phyloP scores from a whole-genome alignment of 2,888 invertebrate genomes.

The Thelaira solivaga region DNA sequence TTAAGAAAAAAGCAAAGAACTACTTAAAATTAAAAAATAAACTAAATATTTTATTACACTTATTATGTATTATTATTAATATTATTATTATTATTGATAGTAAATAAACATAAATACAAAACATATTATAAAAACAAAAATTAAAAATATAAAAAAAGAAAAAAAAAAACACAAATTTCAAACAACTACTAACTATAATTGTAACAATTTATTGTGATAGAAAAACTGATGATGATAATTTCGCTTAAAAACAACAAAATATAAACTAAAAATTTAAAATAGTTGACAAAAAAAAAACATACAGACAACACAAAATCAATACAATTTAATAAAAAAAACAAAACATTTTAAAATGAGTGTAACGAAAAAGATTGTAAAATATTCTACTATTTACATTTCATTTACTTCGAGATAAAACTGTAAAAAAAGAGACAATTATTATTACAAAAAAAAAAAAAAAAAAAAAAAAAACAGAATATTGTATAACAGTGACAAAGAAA shows the following conservation, averaged over 20 bases:
- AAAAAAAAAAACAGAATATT: slow-evolving; percentile 35
- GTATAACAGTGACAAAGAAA: slow-evolving; percentile 53
- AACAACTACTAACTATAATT: slow-evolving; percentile 72
- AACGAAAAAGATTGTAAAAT: slow-evolving; percentile 61
- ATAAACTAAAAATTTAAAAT: slow-evolving; percentile 38
- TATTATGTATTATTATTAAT: slow-evolving; percentile 33
- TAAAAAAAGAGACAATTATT: too few relatives aligned
- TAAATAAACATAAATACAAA: too few relatives aligned
- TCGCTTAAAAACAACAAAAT: slow-evolving; percentile 60
- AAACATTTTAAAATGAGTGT: slow-evolving; percentile 51
- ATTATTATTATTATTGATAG: too few relatives aligned
- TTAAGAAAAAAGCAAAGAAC: neutral
- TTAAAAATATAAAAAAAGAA: slow-evolving; percentile 30
- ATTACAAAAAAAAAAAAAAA: slow-evolving; percentile 37
- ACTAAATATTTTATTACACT: slow-evolving; percentile 53
- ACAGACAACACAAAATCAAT: neutral
- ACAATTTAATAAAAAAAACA: slow-evolving; percentile 17
- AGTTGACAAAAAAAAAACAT: neutral
- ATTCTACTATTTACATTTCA: slow-evolving; percentile 60
- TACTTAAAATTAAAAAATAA: slow-evolving; percentile 19
- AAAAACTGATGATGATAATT: slow-evolving; percentile 68
- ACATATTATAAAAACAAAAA: slow-evolving; percentile 37
- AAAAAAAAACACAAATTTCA: slow-evolving; percentile 61
- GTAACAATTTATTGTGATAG: slow-evolving; percentile 77
- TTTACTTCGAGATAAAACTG: slow-evolving; percentile 50